phyloP scores from a whole-genome alignment of 2,888 invertebrate genomes.

The Chrysina gloriosa region DNA sequence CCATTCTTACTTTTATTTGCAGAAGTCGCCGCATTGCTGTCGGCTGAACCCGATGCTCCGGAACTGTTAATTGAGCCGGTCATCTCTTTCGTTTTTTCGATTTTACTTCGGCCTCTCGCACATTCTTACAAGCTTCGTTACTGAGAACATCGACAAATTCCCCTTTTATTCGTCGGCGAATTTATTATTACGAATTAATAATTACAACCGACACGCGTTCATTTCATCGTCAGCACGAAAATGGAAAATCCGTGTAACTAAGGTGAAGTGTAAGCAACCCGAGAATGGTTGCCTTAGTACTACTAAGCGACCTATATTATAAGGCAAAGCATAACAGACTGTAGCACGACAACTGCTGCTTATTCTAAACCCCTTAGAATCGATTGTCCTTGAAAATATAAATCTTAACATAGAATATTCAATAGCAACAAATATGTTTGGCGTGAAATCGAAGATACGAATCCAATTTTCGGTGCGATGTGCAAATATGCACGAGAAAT shows the following conservation, averaged over 20 bases:
- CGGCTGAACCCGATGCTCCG: conserved; percentile 27
- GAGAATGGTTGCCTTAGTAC: background rate
- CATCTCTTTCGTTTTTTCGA: conserved; percentile 34
- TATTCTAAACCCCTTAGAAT: conserved; percentile 16
- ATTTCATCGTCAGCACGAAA: no score
- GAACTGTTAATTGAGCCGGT: conserved; percentile 33
- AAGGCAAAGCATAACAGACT: conserved; percentile 10
- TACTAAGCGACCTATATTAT: conserved; percentile 15
- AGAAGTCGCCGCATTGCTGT: conserved; percentile 10
- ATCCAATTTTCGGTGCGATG: background rate
- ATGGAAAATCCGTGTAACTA: background rate
- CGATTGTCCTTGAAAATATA: conserved; percentile 30
- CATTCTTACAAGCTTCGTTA: background rate
- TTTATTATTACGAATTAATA: no score
- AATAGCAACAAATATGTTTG: conserved; percentile 1
- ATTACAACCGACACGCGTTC: no score
- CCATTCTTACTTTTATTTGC: conserved; percentile 44
- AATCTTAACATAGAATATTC: conserved; percentile 21
- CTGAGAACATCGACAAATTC: background rate
- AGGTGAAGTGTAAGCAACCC: background rate
- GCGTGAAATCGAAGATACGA: background rate
- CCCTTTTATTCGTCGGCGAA: no score
- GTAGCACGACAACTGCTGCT: background rate
- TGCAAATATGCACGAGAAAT: no score
- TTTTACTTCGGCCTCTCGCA: background rate